Evolutionary conservation across 2,797 vertebrate genomes (phyloP), one percentile per base, ranked within the genome.

Genomic region (Schizopygopsis pylzovi): DNA sequence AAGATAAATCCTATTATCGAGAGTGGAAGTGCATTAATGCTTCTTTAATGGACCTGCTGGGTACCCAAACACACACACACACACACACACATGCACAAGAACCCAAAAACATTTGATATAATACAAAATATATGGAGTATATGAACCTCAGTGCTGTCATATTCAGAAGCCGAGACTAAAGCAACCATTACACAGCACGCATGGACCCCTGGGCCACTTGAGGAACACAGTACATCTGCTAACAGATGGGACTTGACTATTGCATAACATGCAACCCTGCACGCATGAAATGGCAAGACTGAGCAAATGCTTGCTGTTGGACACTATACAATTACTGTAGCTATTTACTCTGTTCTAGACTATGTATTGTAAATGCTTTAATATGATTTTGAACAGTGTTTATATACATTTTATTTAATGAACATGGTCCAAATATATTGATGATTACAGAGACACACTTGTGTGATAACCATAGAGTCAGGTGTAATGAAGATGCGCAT

Each of bases 251-350:
- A 75, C 79, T 73, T 68, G 77, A 81, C 56, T 39, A 59, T 94
- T 95, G 80, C 91, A 78, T 93, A 94, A 94, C 82, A 54, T 73
- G 43, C 70, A 89, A 49, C 83, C 61, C 56, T 25, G 72, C 73
- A 37, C 52, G 6, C 39, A 81, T 37, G 7, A 54, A 56, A 70
- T 63, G 37, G 12, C 72, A 83, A 68, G 79, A 65, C 75, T 65
- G 33, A 85, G 6, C 43, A 84, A 77, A 84, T 16, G 18, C 54
- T 63, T 72, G 77, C 72, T 67, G 72, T 41, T 15, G 72, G 6
- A 83, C 71, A 65, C 54, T 28, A 33, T 33, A 22, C 16, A 61
- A 18, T 7, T 4, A 28, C 61, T 63, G 25, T 28, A 47, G 56
- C 59, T n/a, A 22, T 41, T 16, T 37, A 28, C 73, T 75, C 43